Base-by-base conservation (phyloP, 2,113 vertebrate genomes). In the Cochlearius cochlearius region DNA sequence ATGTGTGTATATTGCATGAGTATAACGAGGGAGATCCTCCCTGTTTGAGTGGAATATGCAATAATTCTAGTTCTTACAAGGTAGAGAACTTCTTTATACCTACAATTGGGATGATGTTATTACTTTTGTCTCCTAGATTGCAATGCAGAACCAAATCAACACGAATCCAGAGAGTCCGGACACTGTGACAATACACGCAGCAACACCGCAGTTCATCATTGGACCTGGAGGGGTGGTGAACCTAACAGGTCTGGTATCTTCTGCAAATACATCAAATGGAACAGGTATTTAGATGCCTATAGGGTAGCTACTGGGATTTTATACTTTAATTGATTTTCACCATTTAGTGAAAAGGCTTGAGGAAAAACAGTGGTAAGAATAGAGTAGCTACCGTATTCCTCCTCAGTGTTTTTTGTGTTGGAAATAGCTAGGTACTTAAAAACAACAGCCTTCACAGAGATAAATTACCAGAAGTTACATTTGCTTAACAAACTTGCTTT, bases 121-220 rank as follows among this genome's bases (percentile, higher is more conserved):
- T 92, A 16, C 53, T 17, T 91, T 95, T 98, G 38, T 96, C 34
- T 62, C 73, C 47, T 87, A 99, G 99, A 99, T 99, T 96, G 98
- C 98, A 79, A 99, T 99, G 99, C 98, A 99, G 98, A 99, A 99
- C 97, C 99, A 99, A 98, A 99, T 99, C 96, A 99, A 99, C 68
- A 99, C 98, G 5, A 99, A 99, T 82, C 98, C 99, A 10, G 99
- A 99, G 97, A 99, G 98, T 45, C 98, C 99, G 0, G 99, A 99
- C 96, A 98, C 98, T 68, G 98, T 99, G 98, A 99, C 98, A 30
- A 98, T 99, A 95, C 99, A 99, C 23, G 97, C 98, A 21, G 98
- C 99, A 15, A 98, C 99, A 2, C 99, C 99, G 1, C 99, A 99
- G 95, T 99, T 99, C 88, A 99, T 99, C 97, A 99, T 99, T 10